Evolutionary conservation across 2,888 invertebrate genomes (phyloP).

Genomic region (Psylliodes chrysocephalus): DNA sequence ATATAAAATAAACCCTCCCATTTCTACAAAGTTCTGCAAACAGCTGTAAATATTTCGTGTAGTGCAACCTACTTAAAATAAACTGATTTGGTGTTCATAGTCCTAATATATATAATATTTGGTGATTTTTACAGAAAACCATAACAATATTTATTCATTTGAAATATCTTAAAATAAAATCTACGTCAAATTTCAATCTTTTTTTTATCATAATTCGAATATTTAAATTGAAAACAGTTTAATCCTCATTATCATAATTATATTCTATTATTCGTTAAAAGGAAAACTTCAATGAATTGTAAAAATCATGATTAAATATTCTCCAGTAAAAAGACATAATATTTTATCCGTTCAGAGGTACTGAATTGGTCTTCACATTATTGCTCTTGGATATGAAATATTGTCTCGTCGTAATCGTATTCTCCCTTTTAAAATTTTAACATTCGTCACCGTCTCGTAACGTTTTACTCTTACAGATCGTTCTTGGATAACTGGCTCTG

Average conservation of each 20-base stretch:
- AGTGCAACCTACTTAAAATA: too few species aligned
- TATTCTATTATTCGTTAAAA: too few species aligned
- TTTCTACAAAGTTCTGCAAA: too few species aligned
- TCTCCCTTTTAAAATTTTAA: conserved; percentile 11
- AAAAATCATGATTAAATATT: background rate
- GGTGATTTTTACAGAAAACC: too few species aligned
- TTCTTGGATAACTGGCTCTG: conserved; percentile 64
- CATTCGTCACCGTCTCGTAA: background rate
- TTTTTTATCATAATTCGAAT: background rate
- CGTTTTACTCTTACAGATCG: conserved; percentile 31
- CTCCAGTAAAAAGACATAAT: background rate
- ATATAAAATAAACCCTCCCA: too few species aligned
- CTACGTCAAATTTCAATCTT: too few species aligned
- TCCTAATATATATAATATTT: too few species aligned
- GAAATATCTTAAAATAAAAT: too few species aligned
- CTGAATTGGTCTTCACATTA: conserved; percentile 14
- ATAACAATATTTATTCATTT: too few species aligned
- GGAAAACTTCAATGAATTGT: background rate
- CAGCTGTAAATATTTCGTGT: too few species aligned
- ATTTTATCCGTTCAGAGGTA: too few species aligned
- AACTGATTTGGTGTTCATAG: too few species aligned
- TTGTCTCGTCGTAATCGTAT: conserved; percentile 16
- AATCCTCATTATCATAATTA: background rate
- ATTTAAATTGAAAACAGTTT: background rate
- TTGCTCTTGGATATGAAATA: conserved; percentile 24